Evolutionary conservation across 1,140 invertebrate genomes (phyloP), one percentile per base, ranked within the genome.

Genomic region (Cylas formicarius): DNA sequence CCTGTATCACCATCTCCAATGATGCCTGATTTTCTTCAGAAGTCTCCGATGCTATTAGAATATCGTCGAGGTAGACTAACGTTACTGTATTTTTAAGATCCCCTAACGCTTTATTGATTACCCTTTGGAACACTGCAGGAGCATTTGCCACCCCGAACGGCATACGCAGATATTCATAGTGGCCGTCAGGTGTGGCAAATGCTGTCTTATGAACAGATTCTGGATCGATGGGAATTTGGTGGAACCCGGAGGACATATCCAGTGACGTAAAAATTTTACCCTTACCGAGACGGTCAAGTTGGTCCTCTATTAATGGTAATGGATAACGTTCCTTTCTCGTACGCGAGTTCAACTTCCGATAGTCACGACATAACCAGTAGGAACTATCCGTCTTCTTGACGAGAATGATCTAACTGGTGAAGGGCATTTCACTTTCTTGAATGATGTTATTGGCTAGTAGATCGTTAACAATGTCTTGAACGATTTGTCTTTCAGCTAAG

Each of bases 71-170:
- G 26, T 54, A 54, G 13, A 47, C 34, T 21, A 61, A 36, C n/a
- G 41, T 34, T 14, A 29, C 27, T 6, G 18, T 19, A 33, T 39
- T 10, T 21, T 26, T 28, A 48, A 38, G n/a, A 21, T 23, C 14
- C 19, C 27, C 26, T 13, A 39, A 26, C 11, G 14, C 13, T 16
- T 38, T 43, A 36, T 66, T 63, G 4, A 72, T 65, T 6, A 66
- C 48, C 26, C 29, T 20, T 31, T 39, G 24, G 44, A 36, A 29
- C 13, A 62, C 57, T 6, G 62, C 46, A 1, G 70, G 62, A 0
- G 65, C 55, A 50, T 67, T 71, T 8, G 39, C 50, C 1, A 73
- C 44, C 7, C 65, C 62, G 32, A 62, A 53, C 4, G 60, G 58
- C 50, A 61, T 55, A 31, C 51, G 22, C 5, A 52, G 14, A 41